These are phyloP conservation scores for Cheilosia variabilis DNA, from an alignment of 2,888 invertebrate species.

Conservation along the genomic window DNA sequence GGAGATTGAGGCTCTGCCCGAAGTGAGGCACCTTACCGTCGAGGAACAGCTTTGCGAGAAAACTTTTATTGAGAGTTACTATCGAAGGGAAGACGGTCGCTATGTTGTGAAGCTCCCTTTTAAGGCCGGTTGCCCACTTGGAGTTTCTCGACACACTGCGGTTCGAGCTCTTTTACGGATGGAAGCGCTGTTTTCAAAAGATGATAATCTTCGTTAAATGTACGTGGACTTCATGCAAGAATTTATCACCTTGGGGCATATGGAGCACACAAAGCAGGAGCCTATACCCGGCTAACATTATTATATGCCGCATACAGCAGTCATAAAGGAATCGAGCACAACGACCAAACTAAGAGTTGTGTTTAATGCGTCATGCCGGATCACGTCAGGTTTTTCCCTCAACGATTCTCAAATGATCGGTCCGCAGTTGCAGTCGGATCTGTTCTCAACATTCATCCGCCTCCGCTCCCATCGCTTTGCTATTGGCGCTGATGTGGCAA, in stretches of 20 bases:
- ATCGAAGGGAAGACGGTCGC: constrained; percentile 22
- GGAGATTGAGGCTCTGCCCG: constrained; percentile 34
- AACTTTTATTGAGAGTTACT: constrained; percentile 6
- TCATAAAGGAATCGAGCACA: neutral
- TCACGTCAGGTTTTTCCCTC: constrained; percentile 20
- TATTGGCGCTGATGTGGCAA: neutral
- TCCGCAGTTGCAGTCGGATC: constrained; percentile 45
- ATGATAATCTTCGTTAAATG: constrained; percentile 3
- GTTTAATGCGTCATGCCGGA: constrained; percentile 40
- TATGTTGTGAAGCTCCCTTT: constrained; percentile 43
- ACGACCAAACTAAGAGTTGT: constrained; percentile 23
- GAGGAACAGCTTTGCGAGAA: constrained; percentile 22
- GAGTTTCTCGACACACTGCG: constrained; percentile 14
- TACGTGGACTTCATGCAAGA: constrained; percentile 39
- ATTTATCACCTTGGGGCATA: constrained; percentile 6
- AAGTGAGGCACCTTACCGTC: constrained; percentile 7
- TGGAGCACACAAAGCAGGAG: constrained; percentile 13
- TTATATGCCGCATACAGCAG: constrained; percentile 6
- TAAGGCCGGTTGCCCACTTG: constrained; percentile 18
- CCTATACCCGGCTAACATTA: constrained; percentile 10
- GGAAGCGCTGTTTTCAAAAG: constrained; percentile 16
- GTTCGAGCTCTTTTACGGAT: constrained; percentile 30
- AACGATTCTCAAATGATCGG: neutral
- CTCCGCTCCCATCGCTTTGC: neutral
- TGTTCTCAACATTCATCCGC: constrained; percentile 10